Evolutionary conservation across 2,888 invertebrate genomes (phyloP).

Genomic region (Drosophila paranaensis): DNA sequence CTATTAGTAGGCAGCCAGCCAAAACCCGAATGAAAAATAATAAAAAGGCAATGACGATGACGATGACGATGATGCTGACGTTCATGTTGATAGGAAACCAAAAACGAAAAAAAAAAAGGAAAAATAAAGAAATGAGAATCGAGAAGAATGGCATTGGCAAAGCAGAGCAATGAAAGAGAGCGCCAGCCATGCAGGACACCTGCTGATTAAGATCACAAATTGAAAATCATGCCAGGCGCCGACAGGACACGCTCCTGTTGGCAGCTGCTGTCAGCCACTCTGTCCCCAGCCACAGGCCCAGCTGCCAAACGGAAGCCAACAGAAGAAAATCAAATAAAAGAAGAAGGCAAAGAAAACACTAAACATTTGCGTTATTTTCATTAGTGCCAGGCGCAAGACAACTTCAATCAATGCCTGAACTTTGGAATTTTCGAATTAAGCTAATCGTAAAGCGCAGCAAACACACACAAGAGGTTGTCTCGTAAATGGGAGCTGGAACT

Average conservation of each 20-base stretch:
- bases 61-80: conserved; percentile 46
- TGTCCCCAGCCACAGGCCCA: background rate
- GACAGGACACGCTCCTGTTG: conserved; percentile 50
- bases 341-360: conserved; percentile 16
- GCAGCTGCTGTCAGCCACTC: conserved; percentile 13
- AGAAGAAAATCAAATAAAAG: background rate
- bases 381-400: conserved; percentile 49
- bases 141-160: conserved; percentile 8
- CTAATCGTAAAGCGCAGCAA: conserved; percentile 55
- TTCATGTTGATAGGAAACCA: conserved; percentile 63
- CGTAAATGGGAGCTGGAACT: background rate
- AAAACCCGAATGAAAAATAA: conserved; percentile 71
- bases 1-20: conserved; percentile 73
- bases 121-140: conserved; percentile 2
- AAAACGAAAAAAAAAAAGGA: conserved; percentile 13
- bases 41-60: conserved; percentile 61
- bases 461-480: background rate
- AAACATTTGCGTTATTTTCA: conserved; percentile 74
- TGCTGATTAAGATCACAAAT: conserved; percentile 83
- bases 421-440: conserved; percentile 62
- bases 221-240: conserved; percentile 72
- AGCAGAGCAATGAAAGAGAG: conserved; percentile 19
- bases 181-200: conserved; percentile 70
- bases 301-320: background rate
- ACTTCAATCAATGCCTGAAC: conserved; percentile 44